These are phyloP conservation scores for Dasypolia templi DNA, from an alignment of 2,888 invertebrate species.

Conservation along the genomic window DNA sequence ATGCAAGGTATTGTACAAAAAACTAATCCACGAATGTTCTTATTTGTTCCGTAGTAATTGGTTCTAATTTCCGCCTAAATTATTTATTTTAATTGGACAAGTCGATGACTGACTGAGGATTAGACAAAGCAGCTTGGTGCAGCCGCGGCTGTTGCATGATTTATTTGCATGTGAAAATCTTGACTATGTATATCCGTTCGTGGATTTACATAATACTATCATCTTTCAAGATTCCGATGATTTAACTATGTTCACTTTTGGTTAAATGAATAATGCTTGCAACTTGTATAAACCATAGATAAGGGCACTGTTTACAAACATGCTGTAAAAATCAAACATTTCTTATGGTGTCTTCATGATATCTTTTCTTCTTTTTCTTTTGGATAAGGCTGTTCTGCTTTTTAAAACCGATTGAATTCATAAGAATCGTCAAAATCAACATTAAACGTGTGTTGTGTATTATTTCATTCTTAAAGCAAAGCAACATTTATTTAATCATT, in stretches of 20 bases:
- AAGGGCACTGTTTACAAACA: neutral
- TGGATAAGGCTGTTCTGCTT: neutral
- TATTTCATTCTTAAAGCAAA: neutral
- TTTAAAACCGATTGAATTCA: neutral
- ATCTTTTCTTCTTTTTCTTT: neutral
- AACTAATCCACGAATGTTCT: conserved; percentile 66
- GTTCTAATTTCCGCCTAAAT: conserved; percentile 65
- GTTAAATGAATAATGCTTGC: neutral
- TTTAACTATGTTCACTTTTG: conserved; percentile 21
- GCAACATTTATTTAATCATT: neutral
- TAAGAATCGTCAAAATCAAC: neutral
- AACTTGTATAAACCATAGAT: neutral
- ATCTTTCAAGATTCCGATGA: conserved; percentile 15
- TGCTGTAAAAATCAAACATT: neutral
- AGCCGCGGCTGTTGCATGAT: conserved; percentile 24
- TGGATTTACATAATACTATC: conserved; percentile 26
- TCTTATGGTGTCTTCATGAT: neutral
- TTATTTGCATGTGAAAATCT: conserved; percentile 57
- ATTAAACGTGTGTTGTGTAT: neutral
- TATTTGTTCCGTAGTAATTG: conserved; percentile 63
- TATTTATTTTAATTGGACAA: conserved; percentile 47
- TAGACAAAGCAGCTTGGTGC: conserved; percentile 40
- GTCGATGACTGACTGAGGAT: conserved; percentile 53
- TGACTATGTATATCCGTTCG: conserved; percentile 36
- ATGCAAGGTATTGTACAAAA: conserved; percentile 65